A percentile compares a stretch with the other conserved stretches of the same genome.
Evolutionary conservation across 2,797 vertebrate genomes (phyloP).

Genomic region (Trachops cirrhosus): DNA sequence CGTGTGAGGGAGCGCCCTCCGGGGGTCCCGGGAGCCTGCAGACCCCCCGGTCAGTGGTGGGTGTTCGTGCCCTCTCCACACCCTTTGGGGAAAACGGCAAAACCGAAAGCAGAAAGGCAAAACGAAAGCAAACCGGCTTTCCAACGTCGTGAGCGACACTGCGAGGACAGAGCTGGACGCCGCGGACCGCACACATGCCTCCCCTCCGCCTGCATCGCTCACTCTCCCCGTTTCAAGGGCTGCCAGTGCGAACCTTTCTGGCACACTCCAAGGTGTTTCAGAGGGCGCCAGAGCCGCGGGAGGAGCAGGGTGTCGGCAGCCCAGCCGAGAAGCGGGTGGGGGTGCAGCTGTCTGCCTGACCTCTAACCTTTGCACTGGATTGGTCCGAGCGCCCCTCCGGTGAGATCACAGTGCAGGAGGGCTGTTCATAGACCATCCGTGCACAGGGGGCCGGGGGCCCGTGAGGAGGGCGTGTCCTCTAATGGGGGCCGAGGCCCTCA

Average conservation of each 20-base stretch:
- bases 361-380: accelerated
- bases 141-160: accelerated
- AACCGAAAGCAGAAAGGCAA: not conserved
- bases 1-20: accelerated
- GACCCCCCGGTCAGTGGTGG: accelerated
- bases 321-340: accelerated
- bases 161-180: accelerated
- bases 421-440: accelerated
- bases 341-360: accelerated
- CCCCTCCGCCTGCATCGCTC: accelerated
- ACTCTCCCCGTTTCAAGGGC: not conserved
- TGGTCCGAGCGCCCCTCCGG: accelerated
- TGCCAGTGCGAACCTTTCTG: accelerated
- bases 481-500: too few species aligned
- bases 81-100: not conserved
- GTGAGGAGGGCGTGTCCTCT: not conserved
- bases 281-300: not conserved
- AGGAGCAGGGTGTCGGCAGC: too few species aligned
- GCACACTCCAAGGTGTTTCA: accelerated
- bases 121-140: not conserved
- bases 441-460: accelerated
- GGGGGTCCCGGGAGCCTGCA: not conserved
- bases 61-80: accelerated
- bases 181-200: accelerated
- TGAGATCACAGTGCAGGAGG: accelerated